Percentiles rank a stretch among this genome's conserved stretches.
Evolutionary conservation across 2,113 vertebrate genomes (phyloP).

Genomic region (Nyctibius bracteatus): DNA sequence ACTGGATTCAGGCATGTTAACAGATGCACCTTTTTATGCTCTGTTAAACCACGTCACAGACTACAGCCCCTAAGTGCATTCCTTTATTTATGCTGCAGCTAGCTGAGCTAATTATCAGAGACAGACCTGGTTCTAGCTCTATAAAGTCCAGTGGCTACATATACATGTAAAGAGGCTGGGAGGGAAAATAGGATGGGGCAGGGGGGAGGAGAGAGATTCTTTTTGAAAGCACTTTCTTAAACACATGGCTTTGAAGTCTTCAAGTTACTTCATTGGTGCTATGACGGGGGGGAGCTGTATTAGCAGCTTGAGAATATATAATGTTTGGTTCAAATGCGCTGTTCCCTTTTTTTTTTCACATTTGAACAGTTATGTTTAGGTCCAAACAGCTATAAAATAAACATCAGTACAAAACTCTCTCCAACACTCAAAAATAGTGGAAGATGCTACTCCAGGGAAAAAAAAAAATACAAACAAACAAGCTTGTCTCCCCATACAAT

Average conservation of each 20-base stretch:
- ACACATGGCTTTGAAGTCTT: neutral
- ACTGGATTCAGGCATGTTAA: conserved; percentile 67
- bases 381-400: neutral
- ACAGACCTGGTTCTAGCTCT: conserved; percentile 64
- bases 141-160: conserved; percentile 19
- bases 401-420: neutral
- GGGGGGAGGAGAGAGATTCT: neutral
- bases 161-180: neutral
- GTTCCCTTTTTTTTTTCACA: neutral
- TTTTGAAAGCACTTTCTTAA: neutral
- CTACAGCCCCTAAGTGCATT: conserved; percentile 69
- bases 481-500: neutral
- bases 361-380: neutral
- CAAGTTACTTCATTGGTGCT: neutral
- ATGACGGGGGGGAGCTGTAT: neutral
- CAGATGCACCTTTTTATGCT: conserved; percentile 76
- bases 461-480: neutral
- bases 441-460: neutral
- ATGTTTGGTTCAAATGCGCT: neutral
- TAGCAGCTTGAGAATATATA: neutral
- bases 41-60: conserved; percentile 75
- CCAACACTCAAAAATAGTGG: neutral
- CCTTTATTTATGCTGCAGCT: conserved; percentile 69
- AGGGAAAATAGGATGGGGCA: neutral
- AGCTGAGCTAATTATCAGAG: conserved; percentile 74